A percentile compares a stretch with the other conserved stretches of the same genome.
phyloP scores from a whole-genome alignment of 2,797 vertebrate genomes.

The Characodon lateralis region DNA sequence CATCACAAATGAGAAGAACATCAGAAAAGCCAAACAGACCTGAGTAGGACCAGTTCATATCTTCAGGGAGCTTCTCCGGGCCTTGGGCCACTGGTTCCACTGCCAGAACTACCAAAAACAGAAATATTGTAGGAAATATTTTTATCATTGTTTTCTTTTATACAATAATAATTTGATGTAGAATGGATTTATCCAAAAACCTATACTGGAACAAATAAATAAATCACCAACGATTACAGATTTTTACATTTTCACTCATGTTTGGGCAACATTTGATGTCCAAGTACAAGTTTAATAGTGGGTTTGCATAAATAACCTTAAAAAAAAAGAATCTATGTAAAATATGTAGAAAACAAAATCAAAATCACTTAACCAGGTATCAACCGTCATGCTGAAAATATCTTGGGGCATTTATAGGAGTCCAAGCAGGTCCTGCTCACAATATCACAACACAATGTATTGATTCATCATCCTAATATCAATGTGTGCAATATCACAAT shows the following conservation, averaged over 20 bases:
- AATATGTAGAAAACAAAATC: neutral
- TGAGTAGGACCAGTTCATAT: constrained; percentile 95
- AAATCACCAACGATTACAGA: neutral
- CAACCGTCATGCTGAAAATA: no score
- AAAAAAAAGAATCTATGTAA: neutral
- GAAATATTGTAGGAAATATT: neutral
- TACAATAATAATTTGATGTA: no score
- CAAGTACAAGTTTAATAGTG: neutral
- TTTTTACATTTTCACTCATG: neutral
- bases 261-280: neutral
- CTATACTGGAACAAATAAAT: neutral
- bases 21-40: constrained; percentile 73
- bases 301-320: neutral
- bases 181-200: neutral
- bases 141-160: neutral
- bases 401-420: no score
- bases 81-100: constrained; percentile 65
- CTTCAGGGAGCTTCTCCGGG: constrained; percentile 86
- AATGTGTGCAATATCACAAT: no score
- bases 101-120: constrained; percentile 53
- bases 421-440: no score
- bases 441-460: no score
- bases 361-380: neutral
- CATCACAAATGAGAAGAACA: neutral
- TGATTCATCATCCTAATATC: no score